A percentile compares a stretch with the other conserved stretches of the same genome.
These are phyloP conservation scores for Sinotaia quadrata DNA, from an alignment of 2,888 invertebrate species.

Conservation along the genomic window DNA sequence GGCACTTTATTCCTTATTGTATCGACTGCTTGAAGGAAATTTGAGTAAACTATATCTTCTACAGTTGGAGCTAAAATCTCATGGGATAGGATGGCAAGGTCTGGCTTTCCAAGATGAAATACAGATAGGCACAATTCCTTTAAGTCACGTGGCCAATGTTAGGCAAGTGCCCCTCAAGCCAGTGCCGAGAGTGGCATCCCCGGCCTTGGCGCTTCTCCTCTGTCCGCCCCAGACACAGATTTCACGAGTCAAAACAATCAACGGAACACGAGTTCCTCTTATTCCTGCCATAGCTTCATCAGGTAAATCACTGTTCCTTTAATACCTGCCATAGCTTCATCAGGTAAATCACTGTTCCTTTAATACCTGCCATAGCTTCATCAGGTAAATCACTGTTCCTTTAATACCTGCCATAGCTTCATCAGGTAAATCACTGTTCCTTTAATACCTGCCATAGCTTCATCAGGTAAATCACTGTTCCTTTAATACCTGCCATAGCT, in stretches of 20 bases:
- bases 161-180: background rate
- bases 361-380: too few species aligned
- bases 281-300: constrained; percentile 11
- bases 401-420: too few species aligned
- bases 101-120: constrained; percentile 34
- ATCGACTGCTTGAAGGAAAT: too few species aligned
- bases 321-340: too few species aligned
- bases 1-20: background rate
- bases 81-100: constrained; percentile 21
- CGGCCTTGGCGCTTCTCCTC: background rate
- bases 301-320: too few species aligned
- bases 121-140: constrained; percentile 33
- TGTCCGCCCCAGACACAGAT: background rate
- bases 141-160: constrained; percentile 24
- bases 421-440: too few species aligned
- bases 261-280: constrained; percentile 1
- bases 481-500: too few species aligned
- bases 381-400: too few species aligned
- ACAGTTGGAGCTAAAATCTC: constrained; percentile 30
- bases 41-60: too few species aligned
- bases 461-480: too few species aligned
- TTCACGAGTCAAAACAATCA: background rate
- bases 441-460: too few species aligned
- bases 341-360: too few species aligned
- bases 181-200: background rate